Evolutionary conservation across 2,797 vertebrate species (phyloP).

Genomic region (Lepus oiostolus): DNA sequence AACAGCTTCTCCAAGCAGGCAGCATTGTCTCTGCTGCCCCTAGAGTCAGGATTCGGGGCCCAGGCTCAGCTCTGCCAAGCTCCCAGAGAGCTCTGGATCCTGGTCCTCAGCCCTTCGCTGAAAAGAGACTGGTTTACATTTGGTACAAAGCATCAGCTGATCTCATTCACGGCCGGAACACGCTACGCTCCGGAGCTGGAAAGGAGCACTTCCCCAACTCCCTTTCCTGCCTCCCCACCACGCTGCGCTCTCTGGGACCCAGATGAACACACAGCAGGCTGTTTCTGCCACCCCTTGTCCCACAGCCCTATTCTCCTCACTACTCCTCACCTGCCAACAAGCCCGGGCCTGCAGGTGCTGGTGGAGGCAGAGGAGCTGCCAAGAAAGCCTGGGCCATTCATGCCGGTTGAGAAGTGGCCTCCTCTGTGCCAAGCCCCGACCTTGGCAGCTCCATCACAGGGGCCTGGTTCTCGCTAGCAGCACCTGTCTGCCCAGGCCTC

Average conservation of each 20-base stretch:
- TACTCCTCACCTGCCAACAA: slow-evolving; percentile 73
- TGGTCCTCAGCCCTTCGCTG: slow-evolving; percentile 1
- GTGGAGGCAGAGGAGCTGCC: neutral
- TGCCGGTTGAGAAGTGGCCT: neutral
- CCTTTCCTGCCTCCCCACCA: neutral
- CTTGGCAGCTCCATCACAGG: neutral
- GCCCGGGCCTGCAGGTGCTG: slow-evolving; percentile 1
- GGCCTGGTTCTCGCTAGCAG: neutral
- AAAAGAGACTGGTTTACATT: slow-evolving; percentile 74
- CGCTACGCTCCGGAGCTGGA: slow-evolving; percentile 49
- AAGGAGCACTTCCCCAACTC: slow-evolving; percentile 43
- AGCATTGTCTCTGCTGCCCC: slow-evolving; percentile 10
- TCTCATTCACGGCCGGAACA: slow-evolving; percentile 58
- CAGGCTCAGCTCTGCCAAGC: slow-evolving; percentile 41
- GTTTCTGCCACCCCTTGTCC: slow-evolving; percentile 29
- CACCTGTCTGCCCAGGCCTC: neutral
- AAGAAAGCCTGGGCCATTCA: neutral
- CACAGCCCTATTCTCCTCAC: slow-evolving; percentile 51
- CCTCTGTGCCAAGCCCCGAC: slow-evolving; percentile 46
- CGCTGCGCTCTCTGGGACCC: slow-evolving; percentile 11
- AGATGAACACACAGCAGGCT: neutral
- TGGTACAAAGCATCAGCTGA: slow-evolving; percentile 53
- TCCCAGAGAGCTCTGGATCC: slow-evolving; percentile 55
- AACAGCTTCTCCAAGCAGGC: neutral
- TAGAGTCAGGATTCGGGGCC: slow-evolving; percentile 51